Evolutionary conservation across 2,888 invertebrate species (phyloP).

Genomic region (Plebejus melissa): DNA sequence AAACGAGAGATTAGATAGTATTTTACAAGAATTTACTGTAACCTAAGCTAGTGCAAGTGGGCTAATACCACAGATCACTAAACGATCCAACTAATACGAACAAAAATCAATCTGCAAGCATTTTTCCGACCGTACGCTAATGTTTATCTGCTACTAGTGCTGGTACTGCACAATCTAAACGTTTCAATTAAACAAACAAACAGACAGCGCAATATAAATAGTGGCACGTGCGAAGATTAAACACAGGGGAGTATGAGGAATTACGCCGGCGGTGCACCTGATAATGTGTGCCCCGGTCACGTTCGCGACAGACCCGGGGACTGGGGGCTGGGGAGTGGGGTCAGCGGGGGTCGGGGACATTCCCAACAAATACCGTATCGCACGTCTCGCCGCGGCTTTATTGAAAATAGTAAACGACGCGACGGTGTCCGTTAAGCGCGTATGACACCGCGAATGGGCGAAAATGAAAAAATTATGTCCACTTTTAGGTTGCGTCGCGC

Average conservation of each 20-base stretch:
- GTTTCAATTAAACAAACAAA: constrained; percentile 19
- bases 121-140: constrained; percentile 5
- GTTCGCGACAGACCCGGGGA: not conserved
- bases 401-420: not conserved
- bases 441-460: not conserved
- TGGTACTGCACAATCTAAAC: not conserved
- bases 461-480: not conserved
- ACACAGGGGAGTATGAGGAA: constrained; percentile 6
- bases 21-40: no score
- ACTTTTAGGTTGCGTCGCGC: no score
- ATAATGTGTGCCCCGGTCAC: constrained; percentile 15
- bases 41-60: no score
- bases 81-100: no score
- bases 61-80: no score
- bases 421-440: not conserved
- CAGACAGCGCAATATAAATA: not conserved
- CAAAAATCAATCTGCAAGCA: not conserved
- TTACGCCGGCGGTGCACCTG: constrained; percentile 19
- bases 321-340: not conserved
- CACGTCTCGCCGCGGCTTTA: constrained; percentile 16
- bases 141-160: not conserved
- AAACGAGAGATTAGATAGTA: no score
- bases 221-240: constrained; percentile 23
- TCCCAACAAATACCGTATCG: not conserved
- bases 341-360: not conserved